Conservation (phyloP, 2,888 invertebrate genomes). For the Tenthredo livida region DNA sequence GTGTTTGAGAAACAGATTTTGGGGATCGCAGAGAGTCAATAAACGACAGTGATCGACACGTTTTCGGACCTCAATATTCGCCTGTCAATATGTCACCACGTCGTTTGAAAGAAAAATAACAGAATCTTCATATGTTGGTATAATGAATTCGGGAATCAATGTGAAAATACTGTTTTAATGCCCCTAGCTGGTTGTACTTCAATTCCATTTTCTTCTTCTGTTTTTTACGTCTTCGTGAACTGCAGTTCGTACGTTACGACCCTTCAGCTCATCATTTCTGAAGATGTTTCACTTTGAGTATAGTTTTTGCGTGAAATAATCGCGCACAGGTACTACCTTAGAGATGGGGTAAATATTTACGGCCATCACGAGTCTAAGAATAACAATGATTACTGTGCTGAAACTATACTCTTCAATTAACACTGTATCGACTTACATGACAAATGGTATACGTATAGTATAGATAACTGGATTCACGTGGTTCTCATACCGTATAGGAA, state of each 20-base stretch:
- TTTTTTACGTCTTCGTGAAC: not conserved
- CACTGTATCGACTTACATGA: slow-evolving; percentile 30
- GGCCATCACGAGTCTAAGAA: slow-evolving; percentile 31
- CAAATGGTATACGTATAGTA: slow-evolving; percentile 5
- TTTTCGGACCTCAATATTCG: not conserved
- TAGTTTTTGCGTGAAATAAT: not conserved
- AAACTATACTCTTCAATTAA: slow-evolving; percentile 45
- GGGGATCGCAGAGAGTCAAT: slow-evolving; percentile 5
- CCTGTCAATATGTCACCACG: not conserved
- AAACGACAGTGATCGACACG: not conserved
- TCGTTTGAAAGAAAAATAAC: not conserved
- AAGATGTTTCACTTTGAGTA: not conserved
- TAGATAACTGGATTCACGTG: slow-evolving; percentile 29
- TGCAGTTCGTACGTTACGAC: not conserved
- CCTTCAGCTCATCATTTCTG: not conserved
- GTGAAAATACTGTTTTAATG: not conserved
- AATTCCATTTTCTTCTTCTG: not conserved
- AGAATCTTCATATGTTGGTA: not conserved
- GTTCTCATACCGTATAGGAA: not conserved
- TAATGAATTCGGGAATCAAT: not conserved
- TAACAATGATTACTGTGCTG: slow-evolving; percentile 38
- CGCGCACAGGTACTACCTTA: not conserved
- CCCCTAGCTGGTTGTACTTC: not conserved
- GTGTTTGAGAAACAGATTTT: slow-evolving; percentile 47
- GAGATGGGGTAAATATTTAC: not conserved